phyloP scores from a whole-genome alignment of 2,113 vertebrate genomes.

The Mirza zaza region DNA sequence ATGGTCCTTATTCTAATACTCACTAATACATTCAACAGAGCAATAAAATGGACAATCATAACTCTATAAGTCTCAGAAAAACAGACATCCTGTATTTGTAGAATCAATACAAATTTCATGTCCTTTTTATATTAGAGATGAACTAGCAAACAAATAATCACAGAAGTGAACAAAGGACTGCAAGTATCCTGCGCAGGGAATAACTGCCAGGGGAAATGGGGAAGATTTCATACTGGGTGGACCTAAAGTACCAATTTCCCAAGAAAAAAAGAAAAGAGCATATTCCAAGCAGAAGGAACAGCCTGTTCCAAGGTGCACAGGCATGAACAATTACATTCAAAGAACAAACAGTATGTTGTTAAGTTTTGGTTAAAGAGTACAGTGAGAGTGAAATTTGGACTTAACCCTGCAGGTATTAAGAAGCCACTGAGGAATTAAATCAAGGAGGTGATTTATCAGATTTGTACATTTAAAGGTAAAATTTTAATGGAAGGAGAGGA shows the following conservation, averaged over 20 bases:
- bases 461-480: slow-evolving; percentile 42
- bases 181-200: background rate
- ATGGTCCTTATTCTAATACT: background rate
- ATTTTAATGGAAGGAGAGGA: background rate
- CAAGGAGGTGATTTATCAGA: background rate
- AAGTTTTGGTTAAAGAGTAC: background rate
- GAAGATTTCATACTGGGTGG: background rate
- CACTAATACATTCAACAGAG: background rate
- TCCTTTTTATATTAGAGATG: background rate
- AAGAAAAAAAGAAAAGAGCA: background rate
- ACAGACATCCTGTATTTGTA: background rate
- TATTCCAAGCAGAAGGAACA: background rate
- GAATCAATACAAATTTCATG: slow-evolving; percentile 34
- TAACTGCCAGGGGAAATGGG: background rate
- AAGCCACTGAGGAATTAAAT: slow-evolving; percentile 15
- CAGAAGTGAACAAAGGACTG: background rate
- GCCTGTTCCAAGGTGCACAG: background rate
- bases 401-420: slow-evolving; percentile 4
- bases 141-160: slow-evolving; percentile 14
- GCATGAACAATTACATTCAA: background rate
- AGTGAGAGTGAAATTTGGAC: background rate
- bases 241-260: background rate
- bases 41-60: slow-evolving; percentile 24
- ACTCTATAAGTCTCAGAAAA: slow-evolving; percentile 23
- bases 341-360: background rate